These are phyloP conservation scores for Cantharis lateralis DNA, from an alignment of 2,888 invertebrate genomes.

Conservation along the genomic window DNA sequence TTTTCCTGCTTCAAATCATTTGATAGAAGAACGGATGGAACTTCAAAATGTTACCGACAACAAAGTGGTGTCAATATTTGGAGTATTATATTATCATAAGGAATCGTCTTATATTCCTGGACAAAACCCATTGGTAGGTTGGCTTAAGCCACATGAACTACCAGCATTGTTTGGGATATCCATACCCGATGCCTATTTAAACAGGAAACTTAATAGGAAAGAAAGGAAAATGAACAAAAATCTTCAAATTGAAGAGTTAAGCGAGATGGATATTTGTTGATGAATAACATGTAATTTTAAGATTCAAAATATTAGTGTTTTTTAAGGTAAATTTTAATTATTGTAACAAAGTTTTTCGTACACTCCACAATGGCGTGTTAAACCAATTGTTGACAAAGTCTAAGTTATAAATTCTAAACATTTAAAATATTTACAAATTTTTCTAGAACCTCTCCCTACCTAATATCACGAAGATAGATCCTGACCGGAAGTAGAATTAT, in stretches of 20 bases:
- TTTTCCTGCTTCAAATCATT: background rate
- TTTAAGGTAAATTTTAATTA: background rate
- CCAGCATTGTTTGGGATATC: background rate
- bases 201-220: background rate
- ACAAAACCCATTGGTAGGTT: background rate
- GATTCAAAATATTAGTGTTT: background rate
- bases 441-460: background rate
- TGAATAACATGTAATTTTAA: background rate
- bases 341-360: no score
- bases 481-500: background rate
- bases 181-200: background rate
- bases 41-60: background rate
- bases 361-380: no score
- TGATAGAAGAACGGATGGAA: background rate
- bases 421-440: background rate
- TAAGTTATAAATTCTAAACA: no score
- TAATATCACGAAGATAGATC: background rate
- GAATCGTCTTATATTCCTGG: background rate
- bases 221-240: background rate
- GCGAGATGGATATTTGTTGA: background rate
- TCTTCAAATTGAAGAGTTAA: background rate
- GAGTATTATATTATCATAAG: background rate
- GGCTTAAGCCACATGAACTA: background rate
- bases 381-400: no score
- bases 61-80: background rate